Conservation (phyloP, 2,888 invertebrate genomes). For the Folsomia manolachei region DNA sequence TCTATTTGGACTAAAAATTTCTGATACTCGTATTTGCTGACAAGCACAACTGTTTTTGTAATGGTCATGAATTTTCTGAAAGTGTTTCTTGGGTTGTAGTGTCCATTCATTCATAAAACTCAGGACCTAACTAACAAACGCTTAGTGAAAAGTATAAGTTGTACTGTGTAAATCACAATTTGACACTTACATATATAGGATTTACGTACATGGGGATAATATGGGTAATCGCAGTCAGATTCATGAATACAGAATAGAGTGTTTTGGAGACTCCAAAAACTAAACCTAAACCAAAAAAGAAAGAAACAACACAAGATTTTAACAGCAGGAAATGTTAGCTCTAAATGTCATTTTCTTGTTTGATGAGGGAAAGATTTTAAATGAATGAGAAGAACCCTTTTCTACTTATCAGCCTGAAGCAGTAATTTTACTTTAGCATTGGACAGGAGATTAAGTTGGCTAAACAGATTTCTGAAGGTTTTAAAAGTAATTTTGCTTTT, state of each 20-base stretch:
- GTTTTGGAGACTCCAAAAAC: not conserved
- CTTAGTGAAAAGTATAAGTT: too few relatives aligned
- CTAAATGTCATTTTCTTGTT: not conserved
- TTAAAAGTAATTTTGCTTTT: too few relatives aligned
- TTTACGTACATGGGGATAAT: not conserved
- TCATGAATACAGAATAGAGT: not conserved
- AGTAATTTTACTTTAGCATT: too few relatives aligned
- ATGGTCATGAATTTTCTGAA: too few relatives aligned
- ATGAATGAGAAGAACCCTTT: not conserved
- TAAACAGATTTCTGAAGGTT: too few relatives aligned
- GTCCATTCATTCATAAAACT: not conserved
- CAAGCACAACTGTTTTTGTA: too few relatives aligned
- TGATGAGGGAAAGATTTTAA: not conserved
- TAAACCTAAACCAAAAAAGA: too few relatives aligned
- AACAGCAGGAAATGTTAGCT: conserved; percentile 17
- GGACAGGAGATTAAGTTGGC: too few relatives aligned
- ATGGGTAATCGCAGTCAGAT: not conserved
- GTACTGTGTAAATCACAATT: too few relatives aligned
- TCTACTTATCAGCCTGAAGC: too few relatives aligned
- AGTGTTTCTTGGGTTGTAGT: too few relatives aligned
- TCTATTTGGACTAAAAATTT: not conserved
- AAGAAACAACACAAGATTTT: not conserved
- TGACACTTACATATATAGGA: not conserved
- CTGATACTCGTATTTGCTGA: not conserved
- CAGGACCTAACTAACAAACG: not conserved